Conservation (phyloP, 2,888 invertebrate species). For the Chaitophorus viminalis region DNA sequence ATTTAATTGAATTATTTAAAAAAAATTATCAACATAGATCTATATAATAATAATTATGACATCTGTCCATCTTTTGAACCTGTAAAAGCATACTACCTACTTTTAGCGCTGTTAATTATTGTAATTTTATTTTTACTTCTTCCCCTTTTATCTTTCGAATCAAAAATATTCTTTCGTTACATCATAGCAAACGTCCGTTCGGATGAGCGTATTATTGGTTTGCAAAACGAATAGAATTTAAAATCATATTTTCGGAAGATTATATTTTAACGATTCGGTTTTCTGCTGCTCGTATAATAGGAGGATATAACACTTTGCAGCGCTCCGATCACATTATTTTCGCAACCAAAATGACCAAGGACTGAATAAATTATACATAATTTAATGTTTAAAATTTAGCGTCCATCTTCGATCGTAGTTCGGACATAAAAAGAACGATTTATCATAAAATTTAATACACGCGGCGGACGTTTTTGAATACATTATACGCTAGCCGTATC, state of each 20-base stretch:
- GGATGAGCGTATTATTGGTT: background rate
- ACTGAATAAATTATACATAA: conserved; percentile 60
- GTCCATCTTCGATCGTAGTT: conserved; percentile 53
- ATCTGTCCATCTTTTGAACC: no score
- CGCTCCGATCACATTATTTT: conserved; percentile 43
- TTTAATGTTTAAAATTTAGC: conserved; percentile 39
- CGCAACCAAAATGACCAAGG: conserved; percentile 60
- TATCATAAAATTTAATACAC: conserved; percentile 30
- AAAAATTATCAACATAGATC: no score
- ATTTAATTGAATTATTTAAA: no score
- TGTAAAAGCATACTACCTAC: no score
- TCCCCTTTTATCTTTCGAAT: no score
- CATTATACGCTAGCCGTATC: conserved; percentile 4
- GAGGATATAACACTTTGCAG: background rate
- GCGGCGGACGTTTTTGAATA: conserved; percentile 36
- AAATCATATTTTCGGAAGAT: conserved; percentile 49
- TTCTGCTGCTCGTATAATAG: background rate
- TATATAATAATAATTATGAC: no score
- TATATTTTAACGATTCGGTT: conserved; percentile 30
- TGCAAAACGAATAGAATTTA: conserved; percentile 30
- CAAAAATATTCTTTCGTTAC: background rate
- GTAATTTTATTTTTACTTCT: no score
- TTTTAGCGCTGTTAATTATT: no score
- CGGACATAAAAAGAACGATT: conserved; percentile 40
- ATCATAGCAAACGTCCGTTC: background rate